Percentiles rank a stretch among this genome's conserved stretches.
Evolutionary conservation across 2,888 invertebrate species (phyloP).

Genomic region (Eristalis tenax): DNA sequence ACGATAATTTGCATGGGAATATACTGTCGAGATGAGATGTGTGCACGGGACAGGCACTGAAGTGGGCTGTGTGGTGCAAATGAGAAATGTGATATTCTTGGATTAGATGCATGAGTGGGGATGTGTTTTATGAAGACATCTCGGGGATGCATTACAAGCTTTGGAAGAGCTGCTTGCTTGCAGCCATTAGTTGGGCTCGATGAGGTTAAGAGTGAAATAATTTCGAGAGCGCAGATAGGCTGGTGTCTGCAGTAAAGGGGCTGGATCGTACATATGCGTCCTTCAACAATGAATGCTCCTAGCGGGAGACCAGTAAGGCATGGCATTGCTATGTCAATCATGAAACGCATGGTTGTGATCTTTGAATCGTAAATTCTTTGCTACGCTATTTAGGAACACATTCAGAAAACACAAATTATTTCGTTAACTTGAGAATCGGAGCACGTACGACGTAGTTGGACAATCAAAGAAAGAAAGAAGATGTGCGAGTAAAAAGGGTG

Average conservation of each 20-base stretch:
- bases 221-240: background rate
- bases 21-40: background rate
- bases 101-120: background rate
- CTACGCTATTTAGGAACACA: background rate
- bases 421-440: background rate
- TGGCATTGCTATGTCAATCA: background rate
- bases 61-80: background rate
- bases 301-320: background rate
- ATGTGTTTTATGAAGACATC: background rate
- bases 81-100: background rate
- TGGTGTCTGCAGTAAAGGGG: too few species aligned
- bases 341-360: background rate
- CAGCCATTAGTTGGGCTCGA: background rate
- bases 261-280: too few species aligned
- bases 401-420: background rate
- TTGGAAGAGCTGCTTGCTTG: background rate
- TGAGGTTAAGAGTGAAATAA: background rate
- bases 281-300: background rate
- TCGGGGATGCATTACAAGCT: background rate
- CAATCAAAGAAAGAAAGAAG: background rate
- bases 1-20: slow-evolving; percentile 43
- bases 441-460: background rate
- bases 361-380: background rate
- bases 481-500: background rate
- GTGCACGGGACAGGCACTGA: background rate